phyloP scores from a whole-genome alignment of 2,888 invertebrate genomes.

The Parelbella ahira region DNA sequence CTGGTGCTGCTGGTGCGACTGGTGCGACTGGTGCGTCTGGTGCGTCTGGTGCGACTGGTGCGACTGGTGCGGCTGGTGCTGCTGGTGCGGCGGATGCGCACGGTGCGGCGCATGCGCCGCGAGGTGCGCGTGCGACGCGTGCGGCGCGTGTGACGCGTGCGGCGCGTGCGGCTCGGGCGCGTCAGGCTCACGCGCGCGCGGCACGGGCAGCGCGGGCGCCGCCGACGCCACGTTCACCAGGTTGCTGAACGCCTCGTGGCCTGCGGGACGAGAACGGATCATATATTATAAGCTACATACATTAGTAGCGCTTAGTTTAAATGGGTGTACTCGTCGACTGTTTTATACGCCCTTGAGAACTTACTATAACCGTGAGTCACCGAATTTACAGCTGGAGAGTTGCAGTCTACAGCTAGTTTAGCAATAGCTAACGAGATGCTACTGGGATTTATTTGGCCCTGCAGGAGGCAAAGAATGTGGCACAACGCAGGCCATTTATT shows the following conservation, averaged over 20 bases:
- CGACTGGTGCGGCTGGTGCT: constrained; percentile 39
- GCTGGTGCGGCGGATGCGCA: constrained; percentile 43
- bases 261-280: constrained; percentile 40
- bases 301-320: no score
- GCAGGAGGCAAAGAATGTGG: no score
- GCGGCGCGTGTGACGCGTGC: constrained; percentile 93
- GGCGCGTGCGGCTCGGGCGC: constrained; percentile 81
- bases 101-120: constrained; percentile 51
- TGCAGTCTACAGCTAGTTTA: no score
- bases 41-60: constrained; percentile 44
- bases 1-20: constrained; percentile 8
- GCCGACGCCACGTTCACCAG: constrained; percentile 95
- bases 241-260: constrained; percentile 93
- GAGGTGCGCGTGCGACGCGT: constrained; percentile 83
- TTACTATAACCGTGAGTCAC: no score
- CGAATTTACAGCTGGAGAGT: no score
- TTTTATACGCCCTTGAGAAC: no score
- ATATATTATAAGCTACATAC: no score
- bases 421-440: no score
- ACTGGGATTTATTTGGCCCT: no score
- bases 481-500: no score
- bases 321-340: no score
- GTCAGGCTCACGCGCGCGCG: constrained; percentile 64
- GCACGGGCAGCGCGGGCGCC: constrained; percentile 93
- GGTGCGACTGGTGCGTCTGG: constrained; percentile 43